Conservation (phyloP, 1,140 invertebrate species). For the Nymphalis io region DNA sequence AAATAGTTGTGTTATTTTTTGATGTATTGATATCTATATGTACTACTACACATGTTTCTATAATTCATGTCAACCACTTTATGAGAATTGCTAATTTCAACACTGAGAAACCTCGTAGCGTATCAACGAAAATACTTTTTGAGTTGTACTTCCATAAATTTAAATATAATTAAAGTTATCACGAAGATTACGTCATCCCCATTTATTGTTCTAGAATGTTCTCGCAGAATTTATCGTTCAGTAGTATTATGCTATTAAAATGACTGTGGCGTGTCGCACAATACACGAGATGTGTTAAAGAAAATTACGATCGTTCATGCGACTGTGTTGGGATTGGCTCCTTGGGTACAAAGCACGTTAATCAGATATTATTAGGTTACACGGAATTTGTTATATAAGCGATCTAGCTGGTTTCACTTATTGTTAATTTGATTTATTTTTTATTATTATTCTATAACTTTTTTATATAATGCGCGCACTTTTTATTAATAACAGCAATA, state of each 20-base stretch:
- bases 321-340: background rate
- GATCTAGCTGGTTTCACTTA: too few species aligned
- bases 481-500: too few species aligned
- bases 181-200: background rate
- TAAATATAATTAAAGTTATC: conserved; percentile 3
- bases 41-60: too few species aligned
- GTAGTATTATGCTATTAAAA: conserved; percentile 4
- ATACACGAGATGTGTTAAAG: background rate
- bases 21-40: too few species aligned
- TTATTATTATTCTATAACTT: too few species aligned
- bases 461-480: too few species aligned
- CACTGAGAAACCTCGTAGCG: background rate
- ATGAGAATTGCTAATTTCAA: background rate
- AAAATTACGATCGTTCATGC: background rate
- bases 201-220: conserved; percentile 1
- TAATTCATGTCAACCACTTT: too few species aligned
- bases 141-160: background rate
- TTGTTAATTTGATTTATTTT: too few species aligned
- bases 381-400: too few species aligned
- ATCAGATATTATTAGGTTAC: background rate
- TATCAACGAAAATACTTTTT: background rate
- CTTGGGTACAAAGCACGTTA: background rate
- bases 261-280: background rate
- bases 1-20: too few species aligned
- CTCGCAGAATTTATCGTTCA: conserved; percentile 1